Percentiles rank a stretch among this genome's conserved stretches.
Evolutionary conservation across 2,888 invertebrate genomes (phyloP).

Genomic region (Folsomia candida): DNA sequence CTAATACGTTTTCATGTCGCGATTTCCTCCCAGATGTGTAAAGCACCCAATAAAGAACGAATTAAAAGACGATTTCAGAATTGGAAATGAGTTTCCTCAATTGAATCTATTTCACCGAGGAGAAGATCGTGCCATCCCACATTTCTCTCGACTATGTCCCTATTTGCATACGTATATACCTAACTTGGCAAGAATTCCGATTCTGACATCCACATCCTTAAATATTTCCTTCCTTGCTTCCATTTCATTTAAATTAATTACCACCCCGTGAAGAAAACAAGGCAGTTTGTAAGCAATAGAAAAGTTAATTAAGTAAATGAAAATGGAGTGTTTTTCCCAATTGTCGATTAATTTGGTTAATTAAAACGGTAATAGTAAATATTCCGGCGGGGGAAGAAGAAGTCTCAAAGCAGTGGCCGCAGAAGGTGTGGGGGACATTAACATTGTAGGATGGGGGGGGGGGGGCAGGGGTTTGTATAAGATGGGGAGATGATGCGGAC

Average conservation of each 20-base stretch:
- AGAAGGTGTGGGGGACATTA: too few relatives aligned
- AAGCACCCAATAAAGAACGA: constrained; percentile 26
- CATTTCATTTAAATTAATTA: not conserved
- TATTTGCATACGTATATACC: too few relatives aligned
- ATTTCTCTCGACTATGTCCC: too few relatives aligned
- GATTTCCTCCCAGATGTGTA: too few relatives aligned
- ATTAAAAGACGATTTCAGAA: constrained; percentile 33
- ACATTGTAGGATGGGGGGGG: too few relatives aligned
- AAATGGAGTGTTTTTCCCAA: constrained; percentile 15
- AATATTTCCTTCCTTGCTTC: not conserved
- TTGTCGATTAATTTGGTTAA: constrained; percentile 12
- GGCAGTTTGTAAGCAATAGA: constrained; percentile 5
- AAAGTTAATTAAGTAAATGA: constrained; percentile 22
- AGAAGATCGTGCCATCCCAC: not conserved
- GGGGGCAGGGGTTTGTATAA: too few relatives aligned
- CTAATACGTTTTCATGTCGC: too few relatives aligned
- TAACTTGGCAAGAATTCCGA: too few relatives aligned
- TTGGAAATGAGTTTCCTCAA: constrained; percentile 12
- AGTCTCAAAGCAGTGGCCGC: too few relatives aligned
- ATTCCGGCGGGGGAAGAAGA: not conserved
- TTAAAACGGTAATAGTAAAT: not conserved
- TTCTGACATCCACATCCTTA: too few relatives aligned
- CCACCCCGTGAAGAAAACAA: constrained; percentile 1
- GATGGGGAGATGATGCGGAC: too few relatives aligned
- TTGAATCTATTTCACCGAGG: not conserved